These are phyloP conservation scores for Microcaecilia unicolor DNA, from an alignment of 2,797 vertebrate genomes.

Conservation along the genomic window DNA sequence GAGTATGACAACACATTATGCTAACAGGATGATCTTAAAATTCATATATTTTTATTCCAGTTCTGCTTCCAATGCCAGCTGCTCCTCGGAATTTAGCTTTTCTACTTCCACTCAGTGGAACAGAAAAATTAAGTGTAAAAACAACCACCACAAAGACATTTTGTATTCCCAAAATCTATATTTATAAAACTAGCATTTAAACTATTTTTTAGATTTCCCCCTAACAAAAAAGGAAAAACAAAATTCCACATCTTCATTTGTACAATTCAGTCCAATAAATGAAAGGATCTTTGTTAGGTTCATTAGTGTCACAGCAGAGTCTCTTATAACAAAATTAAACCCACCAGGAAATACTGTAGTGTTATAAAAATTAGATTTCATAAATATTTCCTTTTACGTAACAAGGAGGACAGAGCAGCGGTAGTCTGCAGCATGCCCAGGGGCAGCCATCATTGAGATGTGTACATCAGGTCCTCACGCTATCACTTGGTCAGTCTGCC, in stretches of 20 bases:
- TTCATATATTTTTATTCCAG: too few species aligned
- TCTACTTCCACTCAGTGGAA: too few species aligned
- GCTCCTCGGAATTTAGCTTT: too few species aligned
- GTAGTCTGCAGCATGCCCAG: too few species aligned
- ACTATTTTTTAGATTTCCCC: slow-evolving; percentile 1
- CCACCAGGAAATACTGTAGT: slow-evolving; percentile 1
- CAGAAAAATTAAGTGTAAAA: too few species aligned
- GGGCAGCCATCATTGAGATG: too few species aligned
- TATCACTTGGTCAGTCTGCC: too few species aligned
- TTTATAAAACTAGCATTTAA: slow-evolving; percentile 11
- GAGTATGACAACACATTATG: too few species aligned
- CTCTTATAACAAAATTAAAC: not conserved
- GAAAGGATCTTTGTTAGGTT: slow-evolving; percentile 2
- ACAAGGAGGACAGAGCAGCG: slow-evolving; percentile 17
- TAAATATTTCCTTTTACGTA: slow-evolving; percentile 36
- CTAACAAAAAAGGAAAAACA: not conserved
- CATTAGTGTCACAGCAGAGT: slow-evolving; percentile 11
- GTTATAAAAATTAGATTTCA: slow-evolving; percentile 46
- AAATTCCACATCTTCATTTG: slow-evolving; percentile 11
- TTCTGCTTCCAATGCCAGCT: too few species aligned
- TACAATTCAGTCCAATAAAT: slow-evolving; percentile 14
- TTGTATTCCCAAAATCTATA: slow-evolving; percentile 12
- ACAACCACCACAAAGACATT: not conserved
- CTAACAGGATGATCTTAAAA: too few species aligned
- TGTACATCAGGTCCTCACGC: too few species aligned